Evolutionary conservation across 2,113 vertebrate species (phyloP).

Genomic region (Euleptes europaea): DNA sequence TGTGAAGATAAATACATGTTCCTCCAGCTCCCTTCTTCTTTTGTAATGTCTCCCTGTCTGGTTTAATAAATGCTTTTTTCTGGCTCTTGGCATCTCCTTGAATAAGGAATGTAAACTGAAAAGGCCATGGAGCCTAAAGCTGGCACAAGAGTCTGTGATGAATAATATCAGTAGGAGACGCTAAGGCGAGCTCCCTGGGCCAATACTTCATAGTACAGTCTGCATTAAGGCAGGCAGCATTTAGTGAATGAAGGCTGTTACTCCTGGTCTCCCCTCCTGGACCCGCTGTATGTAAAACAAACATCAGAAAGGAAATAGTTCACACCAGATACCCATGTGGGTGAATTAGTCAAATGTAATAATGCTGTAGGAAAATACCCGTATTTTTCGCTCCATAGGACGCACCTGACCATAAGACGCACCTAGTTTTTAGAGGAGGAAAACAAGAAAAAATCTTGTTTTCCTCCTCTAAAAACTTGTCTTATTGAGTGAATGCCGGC

Average conservation of each 20-base stretch:
- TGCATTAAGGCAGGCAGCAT: slow-evolving; percentile 21
- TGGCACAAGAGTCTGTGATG: slow-evolving; percentile 62
- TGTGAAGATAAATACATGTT: slow-evolving; percentile 77
- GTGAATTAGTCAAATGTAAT: slow-evolving; percentile 23
- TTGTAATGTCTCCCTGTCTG: slow-evolving; percentile 78
- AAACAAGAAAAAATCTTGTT: too few relatives aligned
- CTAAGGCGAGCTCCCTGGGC: slow-evolving; percentile 57
- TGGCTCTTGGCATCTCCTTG: slow-evolving; percentile 76
- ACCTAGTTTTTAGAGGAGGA: too few relatives aligned
- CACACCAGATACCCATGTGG: background rate
- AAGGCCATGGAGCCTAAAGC: slow-evolving; percentile 64
- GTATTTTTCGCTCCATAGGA: too few relatives aligned
- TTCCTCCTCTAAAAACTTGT: too few relatives aligned
- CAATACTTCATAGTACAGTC: slow-evolving; percentile 15
- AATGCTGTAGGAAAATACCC: too few relatives aligned
- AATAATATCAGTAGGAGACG: slow-evolving; percentile 71
- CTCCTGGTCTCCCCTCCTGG: background rate
- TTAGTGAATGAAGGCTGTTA: slow-evolving; percentile 28
- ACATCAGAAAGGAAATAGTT: background rate
- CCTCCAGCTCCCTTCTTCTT: slow-evolving; percentile 71
- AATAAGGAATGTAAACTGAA: slow-evolving; percentile 82
- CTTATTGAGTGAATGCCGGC: too few relatives aligned
- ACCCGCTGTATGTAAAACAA: slow-evolving; percentile 9
- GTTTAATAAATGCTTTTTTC: slow-evolving; percentile 78
- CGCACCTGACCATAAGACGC: too few relatives aligned